Evolutionary conservation across 2,888 invertebrate species (phyloP), one percentile per base, ranked within the genome.

Genomic region (Drosophila maculinotata): DNA sequence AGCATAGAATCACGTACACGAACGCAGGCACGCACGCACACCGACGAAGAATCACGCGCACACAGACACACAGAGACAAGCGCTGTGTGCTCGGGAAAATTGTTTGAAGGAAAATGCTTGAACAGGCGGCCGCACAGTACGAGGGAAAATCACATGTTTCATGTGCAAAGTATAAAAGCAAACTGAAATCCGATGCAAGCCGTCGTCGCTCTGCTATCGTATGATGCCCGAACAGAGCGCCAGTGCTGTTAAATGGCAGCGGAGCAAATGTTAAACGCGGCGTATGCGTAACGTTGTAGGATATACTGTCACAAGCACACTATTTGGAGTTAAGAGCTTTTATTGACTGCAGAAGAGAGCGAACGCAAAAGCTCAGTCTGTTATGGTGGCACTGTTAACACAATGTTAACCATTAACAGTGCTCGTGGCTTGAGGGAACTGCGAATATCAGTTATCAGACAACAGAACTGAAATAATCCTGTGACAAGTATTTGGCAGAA

Each of bases 161-260:
- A 79, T 80, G 90, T 78, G 79, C 90, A 79, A 82, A 79, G 89
- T 83, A 78, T 88, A 82, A 89, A 89, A 89, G 86, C 88, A 88
- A 89, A 89, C 89, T 89, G 83, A 90, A 75, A 20, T 35, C 41
- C 47, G 28, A 33, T 35, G 33, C 28, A 38, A 20, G 35, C n/a
- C 7, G 25, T 26, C 41, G n/a, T 15, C 33, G 36, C 20, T 26
- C n/a, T 38, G 14, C 33, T 35, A 30, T 69, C 69, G 42, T 47
- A 15, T 33, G 49, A 25, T 31, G 35, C 6, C 47, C 65, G 67
- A 51, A 10, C 51, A 15, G n/a, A 23, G 12, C 41, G 8, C 20
- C 47, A 26, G 31, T 42, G 51, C 66, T 76, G 77, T 60, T 60
- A 53, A 52, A 31, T 10, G 3, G 25, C 15, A 44, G 41, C 35